Percentiles rank a stretch among this genome's conserved stretches.
phyloP scores from a whole-genome alignment of 2,888 invertebrate species.

The Venustoraphidia nigricollis region DNA sequence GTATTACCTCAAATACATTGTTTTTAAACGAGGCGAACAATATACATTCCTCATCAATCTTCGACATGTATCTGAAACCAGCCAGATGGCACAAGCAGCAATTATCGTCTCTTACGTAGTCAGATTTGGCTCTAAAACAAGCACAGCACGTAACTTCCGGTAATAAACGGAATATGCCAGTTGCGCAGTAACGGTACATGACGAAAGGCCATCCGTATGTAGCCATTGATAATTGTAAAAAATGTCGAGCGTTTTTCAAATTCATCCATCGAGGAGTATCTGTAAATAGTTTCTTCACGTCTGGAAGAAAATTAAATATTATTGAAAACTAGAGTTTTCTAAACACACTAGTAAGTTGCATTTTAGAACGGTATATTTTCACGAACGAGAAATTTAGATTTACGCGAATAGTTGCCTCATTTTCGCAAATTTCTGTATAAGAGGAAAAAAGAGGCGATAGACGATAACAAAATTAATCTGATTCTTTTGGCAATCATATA shows the following conservation, averaged over 20 bases:
- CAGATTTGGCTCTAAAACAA: slow-evolving; percentile 43
- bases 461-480: too few relatives aligned
- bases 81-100: slow-evolving; percentile 80
- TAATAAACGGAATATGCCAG: slow-evolving; percentile 57
- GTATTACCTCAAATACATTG: slow-evolving; percentile 58
- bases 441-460: too few relatives aligned
- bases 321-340: neutral
- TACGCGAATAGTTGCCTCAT: too few relatives aligned
- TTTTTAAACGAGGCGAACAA: slow-evolving; percentile 78
- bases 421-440: too few relatives aligned
- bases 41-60: slow-evolving; percentile 60
- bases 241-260: slow-evolving; percentile 57
- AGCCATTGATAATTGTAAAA: slow-evolving; percentile 63
- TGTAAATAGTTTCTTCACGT: slow-evolving; percentile 39
- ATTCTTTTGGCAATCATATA: too few relatives aligned
- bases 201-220: slow-evolving; percentile 84
- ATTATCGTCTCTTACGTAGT: slow-evolving; percentile 70
- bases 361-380: too few relatives aligned
- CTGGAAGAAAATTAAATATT: slow-evolving; percentile 21
- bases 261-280: slow-evolving; percentile 68
- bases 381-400: too few relatives aligned
- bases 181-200: slow-evolving; percentile 57
- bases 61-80: slow-evolving; percentile 65
- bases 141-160: slow-evolving; percentile 54
- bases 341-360: too few relatives aligned